Base-by-base conservation (phyloP, 2,113 vertebrate genomes). In the Addax nasomaculatus region DNA sequence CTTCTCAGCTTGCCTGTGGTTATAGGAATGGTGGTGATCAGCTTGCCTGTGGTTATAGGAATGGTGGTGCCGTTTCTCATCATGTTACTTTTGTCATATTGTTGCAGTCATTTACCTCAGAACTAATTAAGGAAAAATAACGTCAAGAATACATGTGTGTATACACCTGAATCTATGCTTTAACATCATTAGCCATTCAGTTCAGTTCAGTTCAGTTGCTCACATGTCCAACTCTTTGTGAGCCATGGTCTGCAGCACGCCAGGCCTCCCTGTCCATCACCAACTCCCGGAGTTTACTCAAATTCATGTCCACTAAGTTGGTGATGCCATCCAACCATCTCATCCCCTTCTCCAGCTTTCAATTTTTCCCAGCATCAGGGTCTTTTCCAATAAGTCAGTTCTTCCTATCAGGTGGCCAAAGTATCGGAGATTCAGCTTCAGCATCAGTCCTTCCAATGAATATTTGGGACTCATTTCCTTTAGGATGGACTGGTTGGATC, bases 231-330 rank as follows among this genome's bases (percentile, higher is more conserved):
- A 1, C n/a, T 39, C 67, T 70, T 11, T 70, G 67, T 17, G 9
- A 70, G 2, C 2, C n/a, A 36, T 36, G 64, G n/a, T 6, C n/a
- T 36, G 64, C 19, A 23, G 64, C n/a, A 23, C 0, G 1, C 64
- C n/a, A 36, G 64, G 17, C 19, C 67, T 36, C 10, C 67, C n/a
- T 39, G 67, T 70, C n/a, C n/a, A 70, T 23, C 10, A 12, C n/a
- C 19, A 36, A 12, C 9, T 70, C 19, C 64, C 0, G 0, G 67
- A 70, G 67, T 36, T 36, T 23, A 70, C n/a, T 70, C n/a, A 70
- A 1, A 39, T 36, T 70, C n/a, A 23, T 39, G n/a, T 12, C 67
- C 67, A 23, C 0, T 12, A 2, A 70, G n/a, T 36, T 6, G 2
- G n/a, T 36, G 19, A 70, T 39, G n/a, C n/a, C 67, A 70, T 36